These are phyloP conservation scores for Desmodus rotundus DNA, from an alignment of 2,113 vertebrate genomes.

Conservation along the genomic window DNA sequence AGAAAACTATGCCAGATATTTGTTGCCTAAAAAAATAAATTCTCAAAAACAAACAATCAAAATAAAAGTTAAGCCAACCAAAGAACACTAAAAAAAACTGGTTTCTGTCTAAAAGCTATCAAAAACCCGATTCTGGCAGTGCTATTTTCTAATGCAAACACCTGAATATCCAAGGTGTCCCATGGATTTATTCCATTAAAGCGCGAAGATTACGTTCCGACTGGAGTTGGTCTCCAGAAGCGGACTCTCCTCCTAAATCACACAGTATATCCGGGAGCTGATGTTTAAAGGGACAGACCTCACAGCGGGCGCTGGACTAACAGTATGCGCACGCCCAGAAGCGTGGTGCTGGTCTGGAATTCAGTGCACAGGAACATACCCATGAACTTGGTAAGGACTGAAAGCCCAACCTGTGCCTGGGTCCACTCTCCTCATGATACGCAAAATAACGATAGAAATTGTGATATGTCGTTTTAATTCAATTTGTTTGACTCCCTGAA, in stretches of 20 bases:
- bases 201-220: background rate
- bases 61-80: background rate
- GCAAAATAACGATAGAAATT: background rate
- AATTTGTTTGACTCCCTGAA: background rate
- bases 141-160: background rate
- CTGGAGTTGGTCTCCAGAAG: background rate
- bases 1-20: background rate
- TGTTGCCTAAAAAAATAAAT: background rate
- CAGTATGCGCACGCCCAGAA: background rate
- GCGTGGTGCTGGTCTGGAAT: background rate
- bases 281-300: background rate
- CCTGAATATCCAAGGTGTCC: background rate
- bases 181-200: background rate
- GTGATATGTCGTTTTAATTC: background rate
- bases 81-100: background rate
- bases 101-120: background rate
- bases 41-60: background rate
- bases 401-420: background rate
- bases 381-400: background rate
- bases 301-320: background rate
- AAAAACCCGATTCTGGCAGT: background rate
- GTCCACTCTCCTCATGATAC: background rate
- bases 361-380: background rate
- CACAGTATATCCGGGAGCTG: background rate
- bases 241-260: background rate